phyloP scores from a whole-genome alignment of 2,113 vertebrate genomes.

The Siphamia tubifer region DNA sequence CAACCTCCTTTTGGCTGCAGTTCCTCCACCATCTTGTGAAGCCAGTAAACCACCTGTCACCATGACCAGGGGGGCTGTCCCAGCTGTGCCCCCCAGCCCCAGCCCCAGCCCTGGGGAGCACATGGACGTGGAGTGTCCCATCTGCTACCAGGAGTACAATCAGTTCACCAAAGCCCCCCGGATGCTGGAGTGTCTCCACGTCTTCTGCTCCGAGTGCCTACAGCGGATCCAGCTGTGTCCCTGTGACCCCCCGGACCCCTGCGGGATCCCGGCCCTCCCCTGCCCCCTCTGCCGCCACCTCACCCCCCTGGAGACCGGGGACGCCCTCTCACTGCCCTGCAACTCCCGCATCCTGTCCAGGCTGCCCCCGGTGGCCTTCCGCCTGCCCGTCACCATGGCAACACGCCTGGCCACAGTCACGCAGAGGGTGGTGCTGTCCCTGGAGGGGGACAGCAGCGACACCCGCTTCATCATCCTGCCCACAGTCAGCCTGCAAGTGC shows the following conservation, averaged over 20 bases:
- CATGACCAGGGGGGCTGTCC: constrained; percentile 50
- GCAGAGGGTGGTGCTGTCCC: constrained; percentile 75
- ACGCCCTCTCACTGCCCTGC: constrained; percentile 73
- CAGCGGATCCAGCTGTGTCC: constrained; percentile 74
- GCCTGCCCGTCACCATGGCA: constrained; percentile 43
- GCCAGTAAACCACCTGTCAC: background rate
- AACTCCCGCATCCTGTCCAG: constrained; percentile 71
- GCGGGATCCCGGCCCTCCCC: constrained; percentile 57
- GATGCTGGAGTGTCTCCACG: constrained; percentile 80
- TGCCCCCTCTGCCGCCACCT: constrained; percentile 81
- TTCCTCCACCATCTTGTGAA: background rate
- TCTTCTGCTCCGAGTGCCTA: constrained; percentile 83
- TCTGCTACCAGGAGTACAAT: constrained; percentile 84
- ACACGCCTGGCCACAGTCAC: constrained; percentile 64
- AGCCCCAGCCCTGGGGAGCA: constrained; percentile 48
- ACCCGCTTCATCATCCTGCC: constrained; percentile 78
- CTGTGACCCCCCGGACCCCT: constrained; percentile 10
- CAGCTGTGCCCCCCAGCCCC: constrained; percentile 20
- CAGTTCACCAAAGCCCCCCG: constrained; percentile 74
- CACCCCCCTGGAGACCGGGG: constrained; percentile 63
- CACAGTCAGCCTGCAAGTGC: constrained; percentile 81
- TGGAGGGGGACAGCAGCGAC: constrained; percentile 69
- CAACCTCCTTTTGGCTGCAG: too few relatives aligned
- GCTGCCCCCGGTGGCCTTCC: constrained; percentile 63
- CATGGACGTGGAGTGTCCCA: constrained; percentile 79